Conservation (phyloP, 2,888 invertebrate genomes). For the Craniophora ligustri region DNA sequence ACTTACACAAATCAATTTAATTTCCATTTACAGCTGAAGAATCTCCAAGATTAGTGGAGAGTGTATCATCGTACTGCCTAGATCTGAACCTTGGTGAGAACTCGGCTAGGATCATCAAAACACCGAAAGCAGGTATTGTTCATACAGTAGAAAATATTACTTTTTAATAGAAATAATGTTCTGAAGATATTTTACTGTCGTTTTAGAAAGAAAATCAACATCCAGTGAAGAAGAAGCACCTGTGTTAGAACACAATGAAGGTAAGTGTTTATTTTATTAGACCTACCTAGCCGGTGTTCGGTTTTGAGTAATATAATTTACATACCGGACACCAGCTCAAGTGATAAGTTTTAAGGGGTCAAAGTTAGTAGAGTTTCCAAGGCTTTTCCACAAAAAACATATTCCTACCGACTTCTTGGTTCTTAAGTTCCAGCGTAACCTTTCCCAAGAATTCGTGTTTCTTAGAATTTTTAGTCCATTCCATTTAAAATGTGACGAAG, state of each 20-base stretch:
- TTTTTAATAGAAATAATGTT: not conserved
- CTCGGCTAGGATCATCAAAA: slow-evolving; percentile 82
- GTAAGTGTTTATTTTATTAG: slow-evolving; percentile 56
- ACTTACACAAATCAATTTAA: no score
- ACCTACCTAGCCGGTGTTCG: no score
- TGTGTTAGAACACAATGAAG: slow-evolving; percentile 73
- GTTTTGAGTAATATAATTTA: no score
- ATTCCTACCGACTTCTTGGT: no score
- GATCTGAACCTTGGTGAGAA: slow-evolving; percentile 81
- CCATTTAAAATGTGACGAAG: no score
- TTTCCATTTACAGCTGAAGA: slow-evolving; percentile 66
- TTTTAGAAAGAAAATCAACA: slow-evolving; percentile 78
- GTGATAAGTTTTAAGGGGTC: no score
- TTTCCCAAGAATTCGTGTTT: no score
- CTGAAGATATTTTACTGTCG: not conserved
- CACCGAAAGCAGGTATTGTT: slow-evolving; percentile 74
- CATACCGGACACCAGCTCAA: no score
- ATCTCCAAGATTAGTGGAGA: slow-evolving; percentile 82
- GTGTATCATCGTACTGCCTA: slow-evolving; percentile 86
- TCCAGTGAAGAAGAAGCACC: slow-evolving; percentile 76
- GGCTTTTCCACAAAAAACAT: no score
- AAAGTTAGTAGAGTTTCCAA: no score
- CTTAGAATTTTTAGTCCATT: no score
- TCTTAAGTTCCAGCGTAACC: no score
- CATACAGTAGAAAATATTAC: not conserved